These are phyloP conservation scores for Epiblema foenella DNA, from an alignment of 2,888 invertebrate genomes.

Conservation along the genomic window DNA sequence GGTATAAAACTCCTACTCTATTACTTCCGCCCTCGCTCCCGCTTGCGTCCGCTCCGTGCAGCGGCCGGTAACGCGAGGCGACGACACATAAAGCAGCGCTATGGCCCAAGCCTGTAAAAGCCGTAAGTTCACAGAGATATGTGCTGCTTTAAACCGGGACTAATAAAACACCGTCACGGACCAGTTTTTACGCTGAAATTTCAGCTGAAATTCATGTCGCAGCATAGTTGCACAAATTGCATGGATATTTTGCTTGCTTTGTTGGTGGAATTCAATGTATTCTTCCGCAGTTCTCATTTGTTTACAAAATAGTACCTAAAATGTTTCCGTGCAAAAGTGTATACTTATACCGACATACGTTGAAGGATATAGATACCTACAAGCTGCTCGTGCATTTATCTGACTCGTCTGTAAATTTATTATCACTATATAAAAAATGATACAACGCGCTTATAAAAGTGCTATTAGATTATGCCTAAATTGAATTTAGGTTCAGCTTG, in stretches of 20 bases:
- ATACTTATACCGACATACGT: not conserved
- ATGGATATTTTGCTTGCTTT: constrained; percentile 2
- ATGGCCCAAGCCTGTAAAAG: constrained; percentile 47
- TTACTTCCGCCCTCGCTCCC: constrained; percentile 1
- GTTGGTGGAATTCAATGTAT: constrained; percentile 1
- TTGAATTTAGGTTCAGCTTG: not conserved
- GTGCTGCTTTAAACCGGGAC: constrained; percentile 41
- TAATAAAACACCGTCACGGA: constrained; percentile 36
- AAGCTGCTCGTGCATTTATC: not conserved
- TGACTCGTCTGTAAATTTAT: not conserved
- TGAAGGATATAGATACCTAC: not conserved
- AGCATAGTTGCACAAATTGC: constrained; percentile 21
- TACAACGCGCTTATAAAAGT: too few relatives aligned
- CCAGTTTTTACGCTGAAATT: constrained; percentile 33
- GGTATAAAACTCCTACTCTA: not conserved
- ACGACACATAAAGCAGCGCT: constrained; percentile 43
- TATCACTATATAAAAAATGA: not conserved
- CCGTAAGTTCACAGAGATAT: constrained; percentile 45
- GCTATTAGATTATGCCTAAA: too few relatives aligned
- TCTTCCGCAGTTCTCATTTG: not conserved
- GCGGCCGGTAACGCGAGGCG: constrained; percentile 21
- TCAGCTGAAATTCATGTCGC: constrained; percentile 27
- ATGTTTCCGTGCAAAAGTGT: not conserved
- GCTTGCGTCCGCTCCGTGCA: constrained; percentile 4
- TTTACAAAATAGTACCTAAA: not conserved